Evolutionary conservation across 2,888 invertebrate species (phyloP).

Genomic region (Entomobrya multifasciata): DNA sequence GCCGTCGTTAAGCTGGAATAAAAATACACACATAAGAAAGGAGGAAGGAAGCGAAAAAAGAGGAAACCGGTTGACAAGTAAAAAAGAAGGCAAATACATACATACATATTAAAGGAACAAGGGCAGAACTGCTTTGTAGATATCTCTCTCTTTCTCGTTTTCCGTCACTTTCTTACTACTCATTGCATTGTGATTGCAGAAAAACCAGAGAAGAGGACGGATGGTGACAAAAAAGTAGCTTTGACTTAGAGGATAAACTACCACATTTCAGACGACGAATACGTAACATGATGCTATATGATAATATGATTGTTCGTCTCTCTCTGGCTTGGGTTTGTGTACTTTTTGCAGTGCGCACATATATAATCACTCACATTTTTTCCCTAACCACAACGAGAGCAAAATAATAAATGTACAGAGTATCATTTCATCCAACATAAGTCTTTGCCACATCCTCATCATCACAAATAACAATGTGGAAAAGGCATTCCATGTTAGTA

Average conservation of each 20-base stretch:
- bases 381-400: constrained; percentile 4
- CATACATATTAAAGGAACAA: constrained; percentile 24
- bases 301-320: background rate
- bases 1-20: constrained; percentile 59
- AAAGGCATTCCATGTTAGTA: constrained; percentile 21
- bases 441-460: constrained; percentile 10
- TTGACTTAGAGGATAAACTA: constrained; percentile 10
- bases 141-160: background rate
- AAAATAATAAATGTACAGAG: background rate
- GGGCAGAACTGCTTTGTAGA: constrained; percentile 11
- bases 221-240: constrained; percentile 25
- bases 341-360: too few species aligned
- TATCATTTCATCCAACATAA: constrained; percentile 27
- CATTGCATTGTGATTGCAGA: constrained; percentile 11
- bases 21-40: constrained; percentile 44
- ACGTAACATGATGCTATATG: background rate
- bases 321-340: background rate
- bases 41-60: constrained; percentile 47
- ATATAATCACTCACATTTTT: background rate
- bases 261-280: constrained; percentile 11
- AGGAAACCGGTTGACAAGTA: constrained; percentile 63
- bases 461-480: constrained; percentile 25
- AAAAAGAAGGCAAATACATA: background rate
- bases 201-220: constrained; percentile 5
- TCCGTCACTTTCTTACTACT: background rate